Conservation (phyloP, 2,888 invertebrate species). For the Odontothrips loti region DNA sequence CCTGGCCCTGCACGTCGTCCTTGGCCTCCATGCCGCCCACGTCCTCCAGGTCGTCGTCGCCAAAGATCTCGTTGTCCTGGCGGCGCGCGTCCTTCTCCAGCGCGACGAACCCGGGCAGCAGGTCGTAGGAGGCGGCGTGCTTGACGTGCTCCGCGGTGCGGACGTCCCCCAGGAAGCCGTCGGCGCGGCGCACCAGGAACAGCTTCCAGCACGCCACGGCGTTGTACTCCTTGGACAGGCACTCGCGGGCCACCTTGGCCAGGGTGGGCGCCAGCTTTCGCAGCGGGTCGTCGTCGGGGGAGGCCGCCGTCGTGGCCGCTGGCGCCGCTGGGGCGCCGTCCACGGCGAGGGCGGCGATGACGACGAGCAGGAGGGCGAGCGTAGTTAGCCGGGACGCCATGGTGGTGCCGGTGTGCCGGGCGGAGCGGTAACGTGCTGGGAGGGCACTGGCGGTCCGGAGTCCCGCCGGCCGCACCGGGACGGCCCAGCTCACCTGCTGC, state of each 20-base stretch:
- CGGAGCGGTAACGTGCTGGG: not conserved
- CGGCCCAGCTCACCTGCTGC: not conserved
- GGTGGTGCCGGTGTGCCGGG: not conserved
- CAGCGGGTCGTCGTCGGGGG: not conserved
- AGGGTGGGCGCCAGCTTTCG: constrained; percentile 4
- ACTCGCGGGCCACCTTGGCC: constrained; percentile 14
- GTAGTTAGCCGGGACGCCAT: not conserved
- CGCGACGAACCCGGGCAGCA: constrained; percentile 4
- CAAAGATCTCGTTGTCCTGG: constrained; percentile 12
- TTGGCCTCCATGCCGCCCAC: constrained; percentile 21
- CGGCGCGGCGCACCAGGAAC: constrained; percentile 4
- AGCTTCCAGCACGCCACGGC: constrained; percentile 15
- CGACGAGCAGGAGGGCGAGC: not conserved
- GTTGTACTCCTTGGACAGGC: constrained; percentile 8
- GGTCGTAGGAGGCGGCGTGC: constrained; percentile 1
- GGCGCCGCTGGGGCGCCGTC: not conserved
- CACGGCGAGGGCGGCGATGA: not conserved
- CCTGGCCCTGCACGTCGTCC: constrained; percentile 18
- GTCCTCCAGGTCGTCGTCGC: constrained; percentile 21
- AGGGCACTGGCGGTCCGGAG: not conserved
- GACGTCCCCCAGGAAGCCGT: constrained; percentile 9
- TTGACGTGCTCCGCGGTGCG: not conserved
- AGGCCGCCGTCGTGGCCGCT: not conserved
- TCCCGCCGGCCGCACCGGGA: not conserved
- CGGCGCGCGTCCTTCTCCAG: constrained; percentile 19